Percentiles rank a stretch among this genome's conserved stretches.
These are phyloP conservation scores for Hydrotaea cyrtoneurina DNA, from an alignment of 2,888 invertebrate genomes.

Conservation along the genomic window DNA sequence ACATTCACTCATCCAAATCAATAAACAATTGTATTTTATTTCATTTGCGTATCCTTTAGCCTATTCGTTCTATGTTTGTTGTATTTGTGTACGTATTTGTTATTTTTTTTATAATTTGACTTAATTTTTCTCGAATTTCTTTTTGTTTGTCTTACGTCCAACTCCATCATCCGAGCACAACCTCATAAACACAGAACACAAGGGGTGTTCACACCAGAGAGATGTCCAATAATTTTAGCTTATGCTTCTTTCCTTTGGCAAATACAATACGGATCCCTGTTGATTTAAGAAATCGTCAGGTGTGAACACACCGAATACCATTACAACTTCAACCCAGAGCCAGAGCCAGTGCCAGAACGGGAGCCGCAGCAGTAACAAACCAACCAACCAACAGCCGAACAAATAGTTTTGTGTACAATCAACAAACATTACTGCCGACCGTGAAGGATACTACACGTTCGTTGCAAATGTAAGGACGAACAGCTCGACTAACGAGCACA, in stretches of 20 bases:
- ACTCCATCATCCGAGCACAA: conserved; percentile 54
- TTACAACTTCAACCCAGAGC: too few relatives aligned
- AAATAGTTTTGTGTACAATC: conserved; percentile 45
- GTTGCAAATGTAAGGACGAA: neutral
- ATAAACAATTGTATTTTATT: neutral
- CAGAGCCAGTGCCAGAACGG: too few relatives aligned
- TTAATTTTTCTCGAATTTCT: conserved; percentile 5
- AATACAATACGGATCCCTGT: too few relatives aligned
- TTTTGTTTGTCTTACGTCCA: neutral
- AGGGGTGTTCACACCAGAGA: too few relatives aligned
- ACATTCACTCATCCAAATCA: neutral
- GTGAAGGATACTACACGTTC: neutral
- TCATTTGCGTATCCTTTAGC: too few relatives aligned
- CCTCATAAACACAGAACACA: conserved; percentile 52
- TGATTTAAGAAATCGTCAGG: too few relatives aligned
- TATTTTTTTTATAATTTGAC: too few relatives aligned
- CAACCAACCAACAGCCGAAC: conserved; percentile 19
- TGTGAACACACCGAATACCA: too few relatives aligned
- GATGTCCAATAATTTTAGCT: too few relatives aligned
- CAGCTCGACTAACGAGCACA: conserved; percentile 29
- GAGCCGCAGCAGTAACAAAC: too few relatives aligned
- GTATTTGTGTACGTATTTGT: too few relatives aligned
- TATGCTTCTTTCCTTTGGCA: too few relatives aligned
- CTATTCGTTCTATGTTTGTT: neutral
- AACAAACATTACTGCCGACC: neutral